Evolutionary conservation across 2,797 vertebrate genomes (phyloP).

Genomic region (Phoxinus dragarum): DNA sequence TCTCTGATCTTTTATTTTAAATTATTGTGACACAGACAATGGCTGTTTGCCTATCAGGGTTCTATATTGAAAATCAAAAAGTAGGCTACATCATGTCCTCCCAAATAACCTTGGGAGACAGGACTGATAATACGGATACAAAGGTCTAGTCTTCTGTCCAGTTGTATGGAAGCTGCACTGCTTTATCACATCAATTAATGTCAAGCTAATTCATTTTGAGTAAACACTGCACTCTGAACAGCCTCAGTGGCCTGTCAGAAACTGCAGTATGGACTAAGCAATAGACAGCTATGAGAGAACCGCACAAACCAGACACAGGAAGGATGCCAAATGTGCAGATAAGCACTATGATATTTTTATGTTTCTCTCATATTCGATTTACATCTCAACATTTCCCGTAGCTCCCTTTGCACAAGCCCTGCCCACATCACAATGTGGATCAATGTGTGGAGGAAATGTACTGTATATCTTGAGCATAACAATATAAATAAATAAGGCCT

Average conservation of each 20-base stretch:
- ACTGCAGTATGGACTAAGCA: slow-evolving; percentile 11
- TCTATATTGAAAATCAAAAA: slow-evolving; percentile 4
- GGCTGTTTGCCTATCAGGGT: background rate
- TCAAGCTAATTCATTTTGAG: slow-evolving; percentile 63
- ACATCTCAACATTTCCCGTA: slow-evolving; percentile 3
- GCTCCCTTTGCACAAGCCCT: background rate
- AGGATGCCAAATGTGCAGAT: slow-evolving; percentile 40
- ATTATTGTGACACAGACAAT: background rate
- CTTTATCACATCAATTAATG: slow-evolving; percentile 60
- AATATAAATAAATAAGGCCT: background rate
- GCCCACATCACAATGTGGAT: background rate
- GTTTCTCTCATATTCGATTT: slow-evolving; percentile 33
- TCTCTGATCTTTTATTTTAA: slow-evolving; percentile 1
- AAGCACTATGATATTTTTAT: slow-evolving; percentile 34
- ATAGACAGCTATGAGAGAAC: slow-evolving; percentile 29
- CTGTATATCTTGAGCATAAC: background rate
- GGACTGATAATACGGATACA: slow-evolving; percentile 32
- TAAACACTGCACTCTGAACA: slow-evolving; percentile 51
- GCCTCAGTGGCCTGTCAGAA: slow-evolving; percentile 36
- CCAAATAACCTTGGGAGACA: slow-evolving; percentile 18
- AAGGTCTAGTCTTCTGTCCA: slow-evolving; percentile 47
- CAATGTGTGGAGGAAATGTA: background rate
- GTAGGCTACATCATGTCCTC: background rate
- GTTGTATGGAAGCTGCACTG: slow-evolving; percentile 40
- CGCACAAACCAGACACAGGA: slow-evolving; percentile 57